Percentiles rank a stretch among this genome's conserved stretches.
Conservation (phyloP, 1,140 invertebrate species). For the Papilio polytes region DNA sequence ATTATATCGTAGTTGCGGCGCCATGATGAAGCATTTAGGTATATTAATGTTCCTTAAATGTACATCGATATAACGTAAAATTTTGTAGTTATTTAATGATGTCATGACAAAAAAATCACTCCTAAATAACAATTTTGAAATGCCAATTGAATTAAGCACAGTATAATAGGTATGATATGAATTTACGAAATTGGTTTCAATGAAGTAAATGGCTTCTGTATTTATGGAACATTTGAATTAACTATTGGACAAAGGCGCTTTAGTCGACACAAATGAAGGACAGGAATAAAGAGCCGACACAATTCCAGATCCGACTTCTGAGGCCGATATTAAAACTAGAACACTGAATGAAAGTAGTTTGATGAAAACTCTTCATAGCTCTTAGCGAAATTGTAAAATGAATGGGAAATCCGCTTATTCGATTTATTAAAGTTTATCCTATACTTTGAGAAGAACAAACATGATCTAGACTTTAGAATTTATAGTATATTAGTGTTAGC, state of each 20-base stretch:
- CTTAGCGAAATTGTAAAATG: conserved; percentile 6
- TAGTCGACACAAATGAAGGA: conserved; percentile 23
- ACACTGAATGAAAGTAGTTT: conserved; percentile 25
- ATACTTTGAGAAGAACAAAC: not conserved
- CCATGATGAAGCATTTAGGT: not conserved
- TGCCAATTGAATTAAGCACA: too few relatives aligned
- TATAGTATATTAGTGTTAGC: too few relatives aligned
- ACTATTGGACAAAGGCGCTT: not conserved
- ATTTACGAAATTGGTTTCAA: not conserved
- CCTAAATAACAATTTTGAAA: not conserved
- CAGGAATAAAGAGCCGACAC: conserved; percentile 10
- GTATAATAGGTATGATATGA: too few relatives aligned
- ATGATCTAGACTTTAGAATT: too few relatives aligned
- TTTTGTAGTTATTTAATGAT: not conserved
- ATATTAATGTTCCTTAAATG: not conserved
- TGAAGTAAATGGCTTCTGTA: not conserved
- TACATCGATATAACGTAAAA: not conserved
- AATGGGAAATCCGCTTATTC: not conserved
- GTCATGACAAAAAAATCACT: not conserved
- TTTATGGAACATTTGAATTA: conserved; percentile 7
- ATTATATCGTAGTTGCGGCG: not conserved
- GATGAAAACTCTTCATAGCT: conserved; percentile 11
- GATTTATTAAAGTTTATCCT: not conserved
- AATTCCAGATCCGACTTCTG: conserved; percentile 7
- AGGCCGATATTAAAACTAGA: conserved; percentile 22